Base-by-base conservation (phyloP, 1,140 invertebrate species). In the Conus ventricosus region DNA sequence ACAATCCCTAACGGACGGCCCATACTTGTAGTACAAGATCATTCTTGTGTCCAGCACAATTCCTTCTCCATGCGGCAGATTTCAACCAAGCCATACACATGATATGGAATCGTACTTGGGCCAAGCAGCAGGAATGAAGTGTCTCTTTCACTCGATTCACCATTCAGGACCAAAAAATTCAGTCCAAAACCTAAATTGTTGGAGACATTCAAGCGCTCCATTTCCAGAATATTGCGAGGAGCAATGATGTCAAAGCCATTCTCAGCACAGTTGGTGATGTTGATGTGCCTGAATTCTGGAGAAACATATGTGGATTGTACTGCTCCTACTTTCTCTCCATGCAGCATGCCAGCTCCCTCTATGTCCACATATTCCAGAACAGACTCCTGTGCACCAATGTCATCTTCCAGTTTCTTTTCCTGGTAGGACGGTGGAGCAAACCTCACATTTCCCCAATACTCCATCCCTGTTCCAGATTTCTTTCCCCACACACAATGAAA, bases 381-480 rank as follows among this genome's bases (percentile, higher is more conserved):
- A 25, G 93, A 93, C 55, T 93, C 87, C 27, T 90, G 84, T 27
- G 89, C 57, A 75, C 92, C 89, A 6, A 89, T 76, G 81, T 93
- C 63, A 96, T 95, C 90, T 96, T 89, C 87, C 85, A 96, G 27
- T 95, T 96, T 57, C 71, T 91, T 86, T 78, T 94, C 97, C 94
- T 99, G 99, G 94, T 99, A 99, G 92, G 97, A 97, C 39, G 97
- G 96, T 93, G 97, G 97, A 11, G 98, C 97, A 95, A 99, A 99
- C 80, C 99, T 95, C 88, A 99, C 97, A 54, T 99, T 99, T 78
- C 99, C 99, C 99, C 99, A 99, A 94, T 99, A 99, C 81, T 98
- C 96, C 76, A 97, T 95, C 17, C 96, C 95, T 96, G 94, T 20
- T 97, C 96, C 10, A 98, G 92, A 95, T 97, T 97, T 89, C 97